These are phyloP conservation scores for Plecturocebus donacophilus DNA, from an alignment of 2,113 vertebrate genomes.

Conservation along the genomic window DNA sequence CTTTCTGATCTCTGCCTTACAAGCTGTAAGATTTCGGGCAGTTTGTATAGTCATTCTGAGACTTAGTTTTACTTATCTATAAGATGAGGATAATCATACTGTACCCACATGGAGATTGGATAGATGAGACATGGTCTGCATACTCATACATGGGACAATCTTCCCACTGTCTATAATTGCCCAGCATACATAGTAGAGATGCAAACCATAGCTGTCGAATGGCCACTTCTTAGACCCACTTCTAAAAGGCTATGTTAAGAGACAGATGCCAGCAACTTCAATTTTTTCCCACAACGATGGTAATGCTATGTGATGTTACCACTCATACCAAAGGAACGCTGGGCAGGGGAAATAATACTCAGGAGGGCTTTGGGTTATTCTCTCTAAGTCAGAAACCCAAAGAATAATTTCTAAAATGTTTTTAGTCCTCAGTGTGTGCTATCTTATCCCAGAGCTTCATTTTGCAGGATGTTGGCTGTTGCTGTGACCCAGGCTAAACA, in stretches of 20 bases:
- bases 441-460: not conserved
- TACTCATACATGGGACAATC: not conserved
- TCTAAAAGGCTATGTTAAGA: not conserved
- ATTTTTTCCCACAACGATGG: not conserved
- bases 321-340: not conserved
- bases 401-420: slow-evolving; percentile 10
- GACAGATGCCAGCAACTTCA: not conserved
- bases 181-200: not conserved
- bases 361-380: not conserved
- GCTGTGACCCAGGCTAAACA: not conserved
- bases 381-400: not conserved
- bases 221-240: not conserved
- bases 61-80: not conserved
- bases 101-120: not conserved
- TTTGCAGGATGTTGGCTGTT: not conserved
- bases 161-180: not conserved
- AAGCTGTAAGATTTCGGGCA: not conserved
- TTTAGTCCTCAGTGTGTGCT: not conserved
- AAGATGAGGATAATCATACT: not conserved
- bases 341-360: not conserved
- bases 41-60: not conserved
- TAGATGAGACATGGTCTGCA: not conserved
- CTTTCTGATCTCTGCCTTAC: not conserved
- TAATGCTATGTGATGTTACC: not conserved
- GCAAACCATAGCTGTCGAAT: not conserved